These are phyloP conservation scores for Chirona hameri DNA, from an alignment of 2,888 invertebrate species.

Conservation along the genomic window DNA sequence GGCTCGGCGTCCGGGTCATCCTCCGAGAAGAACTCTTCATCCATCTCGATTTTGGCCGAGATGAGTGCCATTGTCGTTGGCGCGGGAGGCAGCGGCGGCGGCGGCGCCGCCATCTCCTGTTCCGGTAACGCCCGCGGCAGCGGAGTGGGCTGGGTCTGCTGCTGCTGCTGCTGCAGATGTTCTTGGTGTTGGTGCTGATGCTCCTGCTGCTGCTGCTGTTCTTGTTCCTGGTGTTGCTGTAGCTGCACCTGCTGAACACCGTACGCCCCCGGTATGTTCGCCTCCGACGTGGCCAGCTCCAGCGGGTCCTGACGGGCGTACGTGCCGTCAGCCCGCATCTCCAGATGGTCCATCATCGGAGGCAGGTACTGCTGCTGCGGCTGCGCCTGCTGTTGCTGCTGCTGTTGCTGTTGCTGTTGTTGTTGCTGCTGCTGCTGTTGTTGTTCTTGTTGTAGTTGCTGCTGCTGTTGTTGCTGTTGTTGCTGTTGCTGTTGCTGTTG, in stretches of 20 bases:
- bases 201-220: too few relatives aligned
- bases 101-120: not conserved
- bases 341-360: constrained; percentile 31
- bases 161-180: not conserved
- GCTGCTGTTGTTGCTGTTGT: too few relatives aligned
- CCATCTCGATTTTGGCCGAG: not conserved
- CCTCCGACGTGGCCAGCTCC: constrained; percentile 33
- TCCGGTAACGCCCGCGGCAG: not conserved
- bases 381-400: constrained; percentile 33
- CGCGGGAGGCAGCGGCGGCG: too few relatives aligned
- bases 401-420: too few relatives aligned
- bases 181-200: too few relatives aligned
- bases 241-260: constrained; percentile 24
- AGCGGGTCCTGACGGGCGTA: constrained; percentile 34
- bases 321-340: constrained; percentile 27
- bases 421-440: too few relatives aligned
- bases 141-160: not conserved
- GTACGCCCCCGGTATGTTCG: constrained; percentile 33
- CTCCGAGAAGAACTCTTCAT: too few relatives aligned
- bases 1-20: not conserved
- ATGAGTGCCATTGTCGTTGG: too few relatives aligned
- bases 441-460: too few relatives aligned
- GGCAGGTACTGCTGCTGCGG: constrained; percentile 33
- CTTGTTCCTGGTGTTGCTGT: too few relatives aligned
- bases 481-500: too few relatives aligned